These are phyloP conservation scores for Eidolon helvum DNA, from an alignment of 2,113 vertebrate species.

Conservation along the genomic window DNA sequence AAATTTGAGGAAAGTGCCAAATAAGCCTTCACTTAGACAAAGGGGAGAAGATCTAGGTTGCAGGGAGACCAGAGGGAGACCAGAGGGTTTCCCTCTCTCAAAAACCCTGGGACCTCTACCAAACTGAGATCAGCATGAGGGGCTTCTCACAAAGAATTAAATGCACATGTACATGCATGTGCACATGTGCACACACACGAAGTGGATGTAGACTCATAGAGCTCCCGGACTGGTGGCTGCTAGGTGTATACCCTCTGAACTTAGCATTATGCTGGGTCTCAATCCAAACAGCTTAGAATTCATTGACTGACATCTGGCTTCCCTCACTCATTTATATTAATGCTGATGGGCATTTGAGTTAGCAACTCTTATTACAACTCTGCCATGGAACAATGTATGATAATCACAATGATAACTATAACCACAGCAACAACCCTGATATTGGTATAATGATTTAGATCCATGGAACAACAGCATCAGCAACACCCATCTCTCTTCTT, in stretches of 20 bases:
- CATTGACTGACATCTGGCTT: neutral
- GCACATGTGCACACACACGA: neutral
- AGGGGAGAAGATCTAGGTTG: neutral
- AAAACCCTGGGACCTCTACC: neutral
- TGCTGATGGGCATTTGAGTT: neutral
- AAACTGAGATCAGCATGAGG: neutral
- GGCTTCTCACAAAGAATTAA: neutral
- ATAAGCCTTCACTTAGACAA: neutral
- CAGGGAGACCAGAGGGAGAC: neutral
- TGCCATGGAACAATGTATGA: neutral
- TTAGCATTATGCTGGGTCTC: neutral
- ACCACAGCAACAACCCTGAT: neutral
- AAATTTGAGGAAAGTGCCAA: neutral
- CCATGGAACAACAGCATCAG: neutral
- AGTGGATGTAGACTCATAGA: neutral
- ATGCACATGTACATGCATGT: neutral
- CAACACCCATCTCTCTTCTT: neutral
- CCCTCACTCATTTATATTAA: neutral
- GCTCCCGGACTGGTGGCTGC: neutral
- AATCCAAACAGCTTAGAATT: neutral
- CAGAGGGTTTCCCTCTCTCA: neutral
- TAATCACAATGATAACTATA: neutral
- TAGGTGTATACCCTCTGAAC: neutral
- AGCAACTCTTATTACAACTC: neutral
- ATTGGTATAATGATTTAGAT: slow-evolving; percentile 17